These are phyloP conservation scores for Pangasianodon gigas DNA, from an alignment of 2,113 vertebrate genomes.

Conservation along the genomic window DNA sequence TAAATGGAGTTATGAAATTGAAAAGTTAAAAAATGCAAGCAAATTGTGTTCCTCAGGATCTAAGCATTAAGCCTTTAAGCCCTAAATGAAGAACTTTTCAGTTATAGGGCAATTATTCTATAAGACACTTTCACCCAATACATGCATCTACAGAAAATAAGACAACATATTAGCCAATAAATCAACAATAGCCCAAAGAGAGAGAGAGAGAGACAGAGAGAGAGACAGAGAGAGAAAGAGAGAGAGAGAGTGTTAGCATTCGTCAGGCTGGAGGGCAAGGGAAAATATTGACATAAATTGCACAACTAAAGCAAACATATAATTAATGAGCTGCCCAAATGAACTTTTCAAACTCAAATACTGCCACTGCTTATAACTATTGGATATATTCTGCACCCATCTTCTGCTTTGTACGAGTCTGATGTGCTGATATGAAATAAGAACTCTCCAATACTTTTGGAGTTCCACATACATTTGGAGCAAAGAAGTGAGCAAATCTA, in stretches of 20 bases:
- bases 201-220: no score
- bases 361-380: neutral
- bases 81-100: neutral
- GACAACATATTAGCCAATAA: neutral
- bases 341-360: neutral
- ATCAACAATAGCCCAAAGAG: neutral
- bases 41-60: neutral
- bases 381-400: neutral
- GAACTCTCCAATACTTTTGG: neutral
- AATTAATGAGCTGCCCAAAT: neutral
- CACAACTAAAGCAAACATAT: neutral
- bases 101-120: neutral
- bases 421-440: slow-evolving; percentile 29
- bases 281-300: neutral
- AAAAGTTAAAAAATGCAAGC: neutral
- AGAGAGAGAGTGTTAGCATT: neutral
- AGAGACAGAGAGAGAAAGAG: no score
- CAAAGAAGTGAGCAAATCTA: slow-evolving; percentile 45
- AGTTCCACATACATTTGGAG: slow-evolving; percentile 21
- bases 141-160: neutral
- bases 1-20: neutral
- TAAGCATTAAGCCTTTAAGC: neutral
- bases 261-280: neutral
- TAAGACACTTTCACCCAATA: neutral
- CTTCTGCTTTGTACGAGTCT: neutral